Conservation (phyloP, 2,888 invertebrate genomes). For the Malacosoma neustria region DNA sequence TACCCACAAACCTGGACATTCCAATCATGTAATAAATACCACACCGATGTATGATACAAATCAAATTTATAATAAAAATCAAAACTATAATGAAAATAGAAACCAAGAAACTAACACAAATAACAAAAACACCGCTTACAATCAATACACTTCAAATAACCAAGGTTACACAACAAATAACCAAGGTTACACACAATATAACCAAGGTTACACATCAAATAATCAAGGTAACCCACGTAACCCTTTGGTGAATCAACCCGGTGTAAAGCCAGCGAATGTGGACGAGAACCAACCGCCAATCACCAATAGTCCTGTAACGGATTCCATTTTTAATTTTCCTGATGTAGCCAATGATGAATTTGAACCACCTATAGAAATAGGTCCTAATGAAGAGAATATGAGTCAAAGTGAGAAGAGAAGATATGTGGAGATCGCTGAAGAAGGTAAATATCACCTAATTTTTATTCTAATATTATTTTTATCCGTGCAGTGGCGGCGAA, state of each 20-base stretch:
- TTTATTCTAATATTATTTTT: too few relatives aligned
- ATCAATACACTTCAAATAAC: background rate
- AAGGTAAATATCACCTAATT: slow-evolving; percentile 39
- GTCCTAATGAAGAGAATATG: slow-evolving; percentile 51
- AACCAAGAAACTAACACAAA: background rate
- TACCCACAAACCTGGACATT: too few relatives aligned
- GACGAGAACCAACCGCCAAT: slow-evolving; percentile 42
- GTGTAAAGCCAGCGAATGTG: slow-evolving; percentile 38
- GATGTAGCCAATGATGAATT: slow-evolving; percentile 14
- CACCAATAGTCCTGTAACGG: slow-evolving; percentile 38
- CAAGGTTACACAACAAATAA: background rate
- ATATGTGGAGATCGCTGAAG: slow-evolving; percentile 41
- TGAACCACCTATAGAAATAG: slow-evolving; percentile 34
- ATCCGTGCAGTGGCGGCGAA: too few relatives aligned
- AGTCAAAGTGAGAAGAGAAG: slow-evolving; percentile 35
- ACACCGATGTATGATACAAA: too few relatives aligned
- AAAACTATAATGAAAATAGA: background rate
- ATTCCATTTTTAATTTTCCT: slow-evolving; percentile 6
- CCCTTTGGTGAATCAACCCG: slow-evolving; percentile 32
- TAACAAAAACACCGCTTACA: background rate
- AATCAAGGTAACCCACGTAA: slow-evolving; percentile 17
- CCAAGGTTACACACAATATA: background rate
- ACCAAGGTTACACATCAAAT: background rate
- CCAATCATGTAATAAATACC: too few relatives aligned
- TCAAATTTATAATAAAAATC: background rate